Conservation (phyloP, 2,888 invertebrate genomes). For the Cataglyphis albicans region DNA sequence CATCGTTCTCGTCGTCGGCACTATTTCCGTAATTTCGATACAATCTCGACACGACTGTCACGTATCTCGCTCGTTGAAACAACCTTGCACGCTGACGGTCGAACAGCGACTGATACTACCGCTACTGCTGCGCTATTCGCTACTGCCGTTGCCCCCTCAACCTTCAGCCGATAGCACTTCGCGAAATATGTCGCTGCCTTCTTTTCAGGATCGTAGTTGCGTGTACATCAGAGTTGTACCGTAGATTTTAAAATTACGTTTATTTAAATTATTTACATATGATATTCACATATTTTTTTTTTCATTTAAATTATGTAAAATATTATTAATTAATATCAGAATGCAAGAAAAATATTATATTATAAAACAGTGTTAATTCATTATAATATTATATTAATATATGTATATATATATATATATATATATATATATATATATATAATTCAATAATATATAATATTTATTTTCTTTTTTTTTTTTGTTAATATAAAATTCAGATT, state of each 20-base stretch:
- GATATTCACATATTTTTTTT: too few species aligned
- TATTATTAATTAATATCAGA: too few species aligned
- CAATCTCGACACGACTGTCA: conserved; percentile 61
- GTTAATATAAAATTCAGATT: too few species aligned
- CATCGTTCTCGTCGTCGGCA: conserved; percentile 33
- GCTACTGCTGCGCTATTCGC: conserved; percentile 48
- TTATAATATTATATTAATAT: too few species aligned
- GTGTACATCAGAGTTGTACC: background rate
- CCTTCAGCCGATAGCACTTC: conserved; percentile 50
- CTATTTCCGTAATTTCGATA: background rate
- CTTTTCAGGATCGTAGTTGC: conserved; percentile 55
- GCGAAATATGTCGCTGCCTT: conserved; percentile 60
- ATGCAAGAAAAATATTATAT: too few species aligned
- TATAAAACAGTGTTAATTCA: too few species aligned
- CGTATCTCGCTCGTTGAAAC: conserved; percentile 54
- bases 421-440: too few species aligned
- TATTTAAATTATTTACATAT: background rate
- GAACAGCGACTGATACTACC: conserved; percentile 53
- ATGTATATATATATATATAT: too few species aligned
- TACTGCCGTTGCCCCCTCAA: conserved; percentile 61
- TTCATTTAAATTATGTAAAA: too few species aligned
- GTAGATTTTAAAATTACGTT: background rate
- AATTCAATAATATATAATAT: too few species aligned
- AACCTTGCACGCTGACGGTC: conserved; percentile 55
- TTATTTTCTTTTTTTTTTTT: too few species aligned